Conservation (phyloP, 2,888 invertebrate genomes). For the Eupithecia insigniata region DNA sequence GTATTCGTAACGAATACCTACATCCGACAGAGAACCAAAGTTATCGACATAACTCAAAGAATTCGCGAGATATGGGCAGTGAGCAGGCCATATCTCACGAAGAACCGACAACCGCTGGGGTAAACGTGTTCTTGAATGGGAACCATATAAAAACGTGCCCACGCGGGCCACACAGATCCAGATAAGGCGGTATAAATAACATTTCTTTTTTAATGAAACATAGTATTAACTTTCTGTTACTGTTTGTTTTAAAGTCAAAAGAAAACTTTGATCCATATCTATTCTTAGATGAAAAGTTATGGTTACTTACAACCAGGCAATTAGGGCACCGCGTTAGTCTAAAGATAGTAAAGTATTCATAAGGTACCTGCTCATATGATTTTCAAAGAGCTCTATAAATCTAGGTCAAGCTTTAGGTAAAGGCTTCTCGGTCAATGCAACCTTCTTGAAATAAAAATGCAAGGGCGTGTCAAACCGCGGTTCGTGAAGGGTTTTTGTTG, state of each 20-base stretch:
- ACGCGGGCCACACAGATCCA: too few relatives aligned
- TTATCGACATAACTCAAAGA: too few relatives aligned
- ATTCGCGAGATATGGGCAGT: too few relatives aligned
- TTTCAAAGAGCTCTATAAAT: not conserved
- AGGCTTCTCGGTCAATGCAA: not conserved
- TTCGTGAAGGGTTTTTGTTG: not conserved
- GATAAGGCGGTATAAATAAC: too few relatives aligned
- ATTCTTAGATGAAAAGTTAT: not conserved
- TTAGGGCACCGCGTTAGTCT: not conserved
- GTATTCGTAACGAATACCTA: too few relatives aligned
- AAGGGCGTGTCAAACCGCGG: not conserved
- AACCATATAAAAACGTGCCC: too few relatives aligned
- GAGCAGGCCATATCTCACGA: too few relatives aligned
- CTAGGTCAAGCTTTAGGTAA: not conserved
- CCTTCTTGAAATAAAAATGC: slow-evolving; percentile 1
- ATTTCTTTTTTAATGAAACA: too few relatives aligned
- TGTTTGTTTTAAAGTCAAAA: not conserved
- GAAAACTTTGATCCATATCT: not conserved
- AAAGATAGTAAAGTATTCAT: not conserved
- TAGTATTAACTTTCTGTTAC: too few relatives aligned
- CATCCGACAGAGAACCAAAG: too few relatives aligned
- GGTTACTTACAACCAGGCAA: not conserved
- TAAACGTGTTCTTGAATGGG: too few relatives aligned
- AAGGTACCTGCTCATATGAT: not conserved
- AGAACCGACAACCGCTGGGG: too few relatives aligned